Percentiles rank a stretch among this genome's conserved stretches.
Evolutionary conservation across 2,797 vertebrate species (phyloP).

Genomic region (Crax fasciolata): DNA sequence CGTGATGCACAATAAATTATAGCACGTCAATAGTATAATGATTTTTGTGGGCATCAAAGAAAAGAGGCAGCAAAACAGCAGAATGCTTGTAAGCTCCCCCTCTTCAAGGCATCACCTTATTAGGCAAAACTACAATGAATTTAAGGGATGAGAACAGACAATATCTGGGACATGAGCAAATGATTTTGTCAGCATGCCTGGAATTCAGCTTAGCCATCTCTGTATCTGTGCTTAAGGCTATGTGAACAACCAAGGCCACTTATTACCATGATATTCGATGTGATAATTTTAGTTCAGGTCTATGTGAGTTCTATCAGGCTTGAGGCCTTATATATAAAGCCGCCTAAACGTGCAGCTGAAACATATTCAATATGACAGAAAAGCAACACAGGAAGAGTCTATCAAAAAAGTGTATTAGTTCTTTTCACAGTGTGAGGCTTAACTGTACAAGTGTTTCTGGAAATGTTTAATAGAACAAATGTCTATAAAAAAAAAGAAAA

Average conservation of each 20-base stretch:
- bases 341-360: neutral
- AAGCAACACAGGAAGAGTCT: neutral
- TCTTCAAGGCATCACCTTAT: neutral
- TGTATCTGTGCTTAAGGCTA: conserved; percentile 11
- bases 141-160: neutral
- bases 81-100: neutral
- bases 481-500: neutral
- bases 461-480: conserved; percentile 65
- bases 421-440: conserved; percentile 4
- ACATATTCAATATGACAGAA: neutral
- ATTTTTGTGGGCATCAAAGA: neutral
- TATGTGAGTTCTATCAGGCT: neutral
- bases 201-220: conserved; percentile 23
- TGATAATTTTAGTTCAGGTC: neutral
- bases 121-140: conserved; percentile 30
- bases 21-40: neutral
- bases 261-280: neutral
- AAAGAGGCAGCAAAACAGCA: neutral
- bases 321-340: neutral
- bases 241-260: neutral
- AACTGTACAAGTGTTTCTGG: conserved; percentile 53
- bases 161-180: neutral
- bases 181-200: conserved; percentile 33
- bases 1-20: neutral
- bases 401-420: neutral